These are phyloP conservation scores for Altica lythri DNA, from an alignment of 2,888 invertebrate species.

Conservation along the genomic window DNA sequence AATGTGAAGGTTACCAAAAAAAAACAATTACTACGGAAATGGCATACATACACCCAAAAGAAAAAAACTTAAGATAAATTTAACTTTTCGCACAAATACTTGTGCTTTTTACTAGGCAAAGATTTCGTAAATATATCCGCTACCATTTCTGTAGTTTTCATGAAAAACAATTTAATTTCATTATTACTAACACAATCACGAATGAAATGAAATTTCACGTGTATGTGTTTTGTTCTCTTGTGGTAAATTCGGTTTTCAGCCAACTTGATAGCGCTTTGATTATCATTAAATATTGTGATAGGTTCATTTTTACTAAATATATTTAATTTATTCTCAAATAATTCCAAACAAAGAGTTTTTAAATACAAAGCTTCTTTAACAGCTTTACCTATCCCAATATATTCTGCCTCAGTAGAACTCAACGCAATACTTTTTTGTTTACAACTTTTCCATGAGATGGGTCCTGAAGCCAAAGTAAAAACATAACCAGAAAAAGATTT, in stretches of 20 bases:
- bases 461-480: slow-evolving; percentile 21
- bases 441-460: slow-evolving; percentile 19
- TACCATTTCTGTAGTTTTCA: neutral
- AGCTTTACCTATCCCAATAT: slow-evolving; percentile 42
- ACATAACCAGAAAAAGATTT: slow-evolving; percentile 29
- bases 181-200: neutral
- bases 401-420: slow-evolving; percentile 43
- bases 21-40: too few relatives aligned
- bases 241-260: slow-evolving; percentile 21
- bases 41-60: too few relatives aligned
- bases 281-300: slow-evolving; percentile 25
- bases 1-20: too few relatives aligned
- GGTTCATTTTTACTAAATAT: slow-evolving; percentile 1
- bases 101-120: neutral
- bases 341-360: slow-evolving; percentile 10
- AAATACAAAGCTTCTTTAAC: slow-evolving; percentile 36
- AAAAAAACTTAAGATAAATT: too few relatives aligned
- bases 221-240: slow-evolving; percentile 24
- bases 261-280: slow-evolving; percentile 26
- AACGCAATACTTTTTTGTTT: slow-evolving; percentile 36
- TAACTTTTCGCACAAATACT: neutral
- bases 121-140: neutral
- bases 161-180: neutral
- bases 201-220: slow-evolving; percentile 9
- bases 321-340: too few relatives aligned